phyloP scores from a whole-genome alignment of 1,140 invertebrate species.

The Idris sp. region DNA sequence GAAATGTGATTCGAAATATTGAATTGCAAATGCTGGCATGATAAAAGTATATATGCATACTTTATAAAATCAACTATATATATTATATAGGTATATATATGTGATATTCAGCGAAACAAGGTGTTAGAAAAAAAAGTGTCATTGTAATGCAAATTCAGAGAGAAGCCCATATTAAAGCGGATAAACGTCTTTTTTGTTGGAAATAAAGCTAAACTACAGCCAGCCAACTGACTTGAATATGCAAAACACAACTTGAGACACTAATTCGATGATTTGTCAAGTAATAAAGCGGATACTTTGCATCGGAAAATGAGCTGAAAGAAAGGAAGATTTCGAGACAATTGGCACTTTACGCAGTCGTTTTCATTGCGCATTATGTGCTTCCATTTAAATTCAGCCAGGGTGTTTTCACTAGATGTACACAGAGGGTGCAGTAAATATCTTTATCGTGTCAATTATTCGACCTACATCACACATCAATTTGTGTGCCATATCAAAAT shows the following conservation, averaged over 20 bases:
- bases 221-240: conserved; percentile 13
- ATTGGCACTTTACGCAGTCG: conserved; percentile 47
- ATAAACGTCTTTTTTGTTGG: conserved; percentile 8
- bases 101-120: too few relatives aligned
- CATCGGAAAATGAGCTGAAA: conserved; percentile 49
- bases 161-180: conserved; percentile 12
- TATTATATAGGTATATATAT: too few relatives aligned
- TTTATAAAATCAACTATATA: too few relatives aligned
- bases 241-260: conserved; percentile 31
- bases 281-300: conserved; percentile 53
- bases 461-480: too few relatives aligned
- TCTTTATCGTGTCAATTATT: too few relatives aligned
- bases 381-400: conserved; percentile 17
- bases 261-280: conserved; percentile 52
- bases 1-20: too few relatives aligned
- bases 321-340: conserved; percentile 45
- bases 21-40: too few relatives aligned
- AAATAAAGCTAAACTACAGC: conserved; percentile 13
- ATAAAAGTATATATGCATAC: too few relatives aligned
- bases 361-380: conserved; percentile 27
- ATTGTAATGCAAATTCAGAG: conserved; percentile 31
- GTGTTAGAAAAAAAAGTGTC: conserved; percentile 1
- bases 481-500: too few relatives aligned
- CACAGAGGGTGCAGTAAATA: too few relatives aligned
- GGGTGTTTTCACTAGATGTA: too few relatives aligned